Percentiles rank a stretch among this genome's conserved stretches.
These are phyloP conservation scores for Hemibagrus guttatus DNA, from an alignment of 2,797 vertebrate species.

Conservation along the genomic window DNA sequence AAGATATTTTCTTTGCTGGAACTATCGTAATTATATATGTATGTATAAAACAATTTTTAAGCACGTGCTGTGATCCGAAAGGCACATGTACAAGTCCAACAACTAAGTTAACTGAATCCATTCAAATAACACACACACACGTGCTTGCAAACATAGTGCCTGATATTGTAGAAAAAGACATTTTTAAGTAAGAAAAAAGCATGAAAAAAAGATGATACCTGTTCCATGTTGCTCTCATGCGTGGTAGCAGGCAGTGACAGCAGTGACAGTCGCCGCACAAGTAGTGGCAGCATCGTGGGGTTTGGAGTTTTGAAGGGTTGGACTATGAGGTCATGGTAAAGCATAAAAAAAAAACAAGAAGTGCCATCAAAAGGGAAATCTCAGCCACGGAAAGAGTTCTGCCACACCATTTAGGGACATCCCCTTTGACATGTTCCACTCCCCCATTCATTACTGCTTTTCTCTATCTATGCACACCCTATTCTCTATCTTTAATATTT, in stretches of 20 bases:
- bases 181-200: not conserved
- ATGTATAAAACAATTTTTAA: not conserved
- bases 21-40: not conserved
- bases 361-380: not conserved
- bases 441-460: not conserved
- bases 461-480: not conserved
- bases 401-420: not conserved
- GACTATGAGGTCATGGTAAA: not conserved
- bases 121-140: not conserved
- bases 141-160: no score
- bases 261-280: not conserved
- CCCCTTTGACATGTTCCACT: not conserved
- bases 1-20: constrained; percentile 62
- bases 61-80: not conserved
- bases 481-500: not conserved
- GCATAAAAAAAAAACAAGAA: not conserved
- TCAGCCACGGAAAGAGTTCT: not conserved
- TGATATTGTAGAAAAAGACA: no score
- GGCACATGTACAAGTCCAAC: not conserved
- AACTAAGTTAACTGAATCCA: not conserved
- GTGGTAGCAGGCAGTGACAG: no score
- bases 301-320: not conserved
- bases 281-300: not conserved
- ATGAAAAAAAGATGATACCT: constrained; percentile 4
- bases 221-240: not conserved